These are phyloP conservation scores for Limosa lapponica DNA, from an alignment of 2,797 vertebrate species.

Conservation along the genomic window DNA sequence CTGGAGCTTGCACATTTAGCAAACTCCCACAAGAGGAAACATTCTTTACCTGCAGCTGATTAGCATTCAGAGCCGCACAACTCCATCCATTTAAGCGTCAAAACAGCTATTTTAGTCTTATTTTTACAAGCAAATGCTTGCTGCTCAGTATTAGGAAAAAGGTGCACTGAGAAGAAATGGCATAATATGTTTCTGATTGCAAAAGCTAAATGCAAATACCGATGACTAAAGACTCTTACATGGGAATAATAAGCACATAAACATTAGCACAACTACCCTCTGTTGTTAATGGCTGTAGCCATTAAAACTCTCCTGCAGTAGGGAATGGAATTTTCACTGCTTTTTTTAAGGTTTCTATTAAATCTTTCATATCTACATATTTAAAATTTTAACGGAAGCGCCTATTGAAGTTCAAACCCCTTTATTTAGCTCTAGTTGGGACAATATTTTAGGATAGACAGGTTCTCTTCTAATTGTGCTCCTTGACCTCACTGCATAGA, in stretches of 20 bases:
- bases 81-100: slow-evolving; percentile 2
- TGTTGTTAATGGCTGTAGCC: background rate
- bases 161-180: background rate
- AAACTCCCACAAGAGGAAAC: slow-evolving; percentile 35
- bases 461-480: background rate
- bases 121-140: slow-evolving; percentile 19
- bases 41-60: slow-evolving; percentile 60
- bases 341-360: background rate
- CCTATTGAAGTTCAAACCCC: background rate
- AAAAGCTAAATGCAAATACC: slow-evolving; percentile 22
- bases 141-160: slow-evolving; percentile 7
- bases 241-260: background rate
- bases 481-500: background rate
- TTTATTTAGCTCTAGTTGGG: background rate
- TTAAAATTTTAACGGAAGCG: background rate
- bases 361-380: background rate
- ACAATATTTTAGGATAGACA: background rate
- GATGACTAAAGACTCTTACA: background rate
- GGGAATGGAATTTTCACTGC: background rate
- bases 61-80: slow-evolving; percentile 46
- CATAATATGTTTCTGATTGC: background rate
- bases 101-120: slow-evolving; percentile 36
- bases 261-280: background rate
- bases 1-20: background rate
- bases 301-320: background rate